Conservation (phyloP, 1,140 invertebrate genomes). For the Euwallacea fornicatus region DNA sequence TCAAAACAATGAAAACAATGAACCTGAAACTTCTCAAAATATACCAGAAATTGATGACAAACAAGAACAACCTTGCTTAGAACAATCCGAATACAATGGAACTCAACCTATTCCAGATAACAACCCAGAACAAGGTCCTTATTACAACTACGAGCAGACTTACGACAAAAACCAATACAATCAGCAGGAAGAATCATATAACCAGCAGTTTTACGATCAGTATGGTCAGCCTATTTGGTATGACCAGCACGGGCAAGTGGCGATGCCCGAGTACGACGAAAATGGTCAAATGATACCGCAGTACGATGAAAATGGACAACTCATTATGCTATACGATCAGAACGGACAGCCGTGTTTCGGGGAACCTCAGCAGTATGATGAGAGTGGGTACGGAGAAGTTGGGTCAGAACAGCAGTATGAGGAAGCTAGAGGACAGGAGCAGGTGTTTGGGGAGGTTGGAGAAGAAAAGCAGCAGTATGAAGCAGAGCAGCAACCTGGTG, state of each 20-base stretch:
- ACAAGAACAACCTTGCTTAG: too few species aligned
- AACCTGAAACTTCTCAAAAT: too few species aligned
- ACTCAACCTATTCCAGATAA: too few species aligned
- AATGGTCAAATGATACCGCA: conserved; percentile 38
- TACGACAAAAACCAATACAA: conserved; percentile 15
- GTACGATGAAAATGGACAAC: conserved; percentile 44
- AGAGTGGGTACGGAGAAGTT: conserved; percentile 28
- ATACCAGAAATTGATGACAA: too few species aligned
- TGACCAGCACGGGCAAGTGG: conserved; percentile 16
- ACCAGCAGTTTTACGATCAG: conserved; percentile 17
- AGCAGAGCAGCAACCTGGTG: not conserved
- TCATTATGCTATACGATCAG: conserved; percentile 33
- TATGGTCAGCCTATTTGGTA: conserved; percentile 22
- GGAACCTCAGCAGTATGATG: conserved; percentile 40
- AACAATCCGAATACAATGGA: too few species aligned
- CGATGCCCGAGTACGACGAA: conserved; percentile 41
- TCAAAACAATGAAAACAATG: too few species aligned
- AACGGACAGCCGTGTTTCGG: conserved; percentile 25
- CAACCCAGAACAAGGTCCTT: too few species aligned
- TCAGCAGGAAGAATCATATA: conserved; percentile 12
- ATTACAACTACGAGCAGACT: not conserved
- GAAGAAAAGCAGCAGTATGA: not conserved
- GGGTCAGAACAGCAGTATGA: not conserved
- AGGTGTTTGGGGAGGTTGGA: not conserved
- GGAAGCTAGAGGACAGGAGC: not conserved